phyloP scores from a whole-genome alignment of 1,140 invertebrate genomes.

The Aphaenogaster floridana region DNA sequence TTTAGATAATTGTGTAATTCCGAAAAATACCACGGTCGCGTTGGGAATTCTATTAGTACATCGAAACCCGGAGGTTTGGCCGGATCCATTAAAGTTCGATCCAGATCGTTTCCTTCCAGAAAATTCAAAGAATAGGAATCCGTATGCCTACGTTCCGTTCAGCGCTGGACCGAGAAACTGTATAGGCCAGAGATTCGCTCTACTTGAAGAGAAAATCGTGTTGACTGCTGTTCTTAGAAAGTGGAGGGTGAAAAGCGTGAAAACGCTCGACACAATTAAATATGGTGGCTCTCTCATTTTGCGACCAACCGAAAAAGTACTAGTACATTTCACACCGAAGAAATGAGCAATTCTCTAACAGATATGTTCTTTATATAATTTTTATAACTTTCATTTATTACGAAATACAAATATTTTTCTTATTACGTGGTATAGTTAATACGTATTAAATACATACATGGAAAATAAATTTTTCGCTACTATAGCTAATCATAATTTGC shows the following conservation, averaged over 20 bases:
- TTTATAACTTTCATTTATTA: no score
- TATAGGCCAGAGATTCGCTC: constrained; percentile 83
- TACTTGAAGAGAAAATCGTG: constrained; percentile 88
- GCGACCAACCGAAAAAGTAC: constrained; percentile 73
- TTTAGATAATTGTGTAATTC: constrained; percentile 77
- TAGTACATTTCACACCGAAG: constrained; percentile 67
- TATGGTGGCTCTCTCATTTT: constrained; percentile 75
- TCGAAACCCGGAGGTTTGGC: constrained; percentile 84
- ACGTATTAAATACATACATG: no score
- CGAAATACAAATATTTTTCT: no score
- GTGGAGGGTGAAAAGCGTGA: constrained; percentile 86
- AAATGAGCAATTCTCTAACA: constrained; percentile 34
- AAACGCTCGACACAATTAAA: constrained; percentile 78
- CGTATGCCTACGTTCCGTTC: constrained; percentile 88
- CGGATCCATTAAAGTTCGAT: constrained; percentile 91
- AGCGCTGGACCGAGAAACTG: constrained; percentile 78
- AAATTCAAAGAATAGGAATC: constrained; percentile 85
- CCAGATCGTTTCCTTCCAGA: constrained; percentile 87
- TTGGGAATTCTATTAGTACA: constrained; percentile 88
- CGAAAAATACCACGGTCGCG: constrained; percentile 82
- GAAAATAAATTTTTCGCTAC: no score
- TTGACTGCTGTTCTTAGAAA: constrained; percentile 87
- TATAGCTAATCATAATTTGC: no score
- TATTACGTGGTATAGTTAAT: no score
- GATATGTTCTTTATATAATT: not conserved